phyloP scores from a whole-genome alignment of 1,140 invertebrate genomes.

The Musca domestica region DNA sequence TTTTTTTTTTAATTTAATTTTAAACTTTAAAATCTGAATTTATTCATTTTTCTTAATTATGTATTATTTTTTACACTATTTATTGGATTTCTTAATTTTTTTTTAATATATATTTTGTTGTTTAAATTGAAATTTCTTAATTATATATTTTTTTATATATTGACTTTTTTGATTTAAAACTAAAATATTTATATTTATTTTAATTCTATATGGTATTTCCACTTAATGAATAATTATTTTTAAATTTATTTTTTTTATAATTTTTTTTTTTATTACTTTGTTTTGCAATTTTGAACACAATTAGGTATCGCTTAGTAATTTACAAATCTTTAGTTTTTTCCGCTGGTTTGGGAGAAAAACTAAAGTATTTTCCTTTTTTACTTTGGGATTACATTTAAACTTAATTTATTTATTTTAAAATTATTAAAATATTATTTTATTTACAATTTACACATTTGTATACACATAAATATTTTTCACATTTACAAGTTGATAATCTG shows the following conservation, averaged over 20 bases:
- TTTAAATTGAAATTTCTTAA: constrained; percentile 13
- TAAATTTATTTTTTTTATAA: constrained; percentile 8
- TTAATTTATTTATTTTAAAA: background rate
- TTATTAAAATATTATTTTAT: background rate
- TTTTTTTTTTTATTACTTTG: constrained; percentile 10
- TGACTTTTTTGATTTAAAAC: constrained; percentile 10
- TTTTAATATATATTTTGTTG: background rate
- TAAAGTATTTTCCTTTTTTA: background rate
- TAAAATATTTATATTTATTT: constrained; percentile 10
- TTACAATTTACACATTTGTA: constrained; percentile 3
- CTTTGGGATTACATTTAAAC: background rate
- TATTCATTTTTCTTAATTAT: background rate
- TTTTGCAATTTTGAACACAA: constrained; percentile 26
- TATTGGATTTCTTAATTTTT: background rate
- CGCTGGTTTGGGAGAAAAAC: background rate
- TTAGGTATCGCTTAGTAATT: constrained; percentile 26
- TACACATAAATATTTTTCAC: constrained; percentile 11
- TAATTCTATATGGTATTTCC: constrained; percentile 3
- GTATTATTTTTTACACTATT: background rate
- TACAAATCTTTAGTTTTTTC: constrained; percentile 21
- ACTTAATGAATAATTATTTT: constrained; percentile 1
- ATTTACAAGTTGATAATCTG: background rate
- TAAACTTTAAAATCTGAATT: background rate
- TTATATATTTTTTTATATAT: constrained; percentile 3
- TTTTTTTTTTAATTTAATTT: constrained; percentile 12